Evolutionary conservation across 2,888 invertebrate genomes (phyloP).

Genomic region (Eledona agricola): DNA sequence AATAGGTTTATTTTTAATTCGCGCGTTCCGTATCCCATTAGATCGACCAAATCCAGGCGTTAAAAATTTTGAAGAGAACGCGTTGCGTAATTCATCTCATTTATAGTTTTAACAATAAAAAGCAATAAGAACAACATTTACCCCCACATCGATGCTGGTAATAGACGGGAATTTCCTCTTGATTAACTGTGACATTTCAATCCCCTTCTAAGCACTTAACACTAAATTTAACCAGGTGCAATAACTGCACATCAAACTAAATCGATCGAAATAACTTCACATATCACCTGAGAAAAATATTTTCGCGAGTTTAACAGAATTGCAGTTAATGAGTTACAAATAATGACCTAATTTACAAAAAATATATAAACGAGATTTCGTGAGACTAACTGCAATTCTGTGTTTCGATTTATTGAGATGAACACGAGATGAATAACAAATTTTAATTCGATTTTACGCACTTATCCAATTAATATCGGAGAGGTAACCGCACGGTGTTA

Average conservation of each 20-base stretch:
- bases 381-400: conserved; percentile 8
- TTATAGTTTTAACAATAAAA: conserved; percentile 6
- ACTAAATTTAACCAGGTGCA: conserved; percentile 24
- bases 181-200: conserved; percentile 54
- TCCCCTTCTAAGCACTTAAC: conserved; percentile 14
- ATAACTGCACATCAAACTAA: conserved; percentile 8
- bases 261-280: conserved; percentile 20
- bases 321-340: conserved; percentile 4
- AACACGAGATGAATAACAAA: neutral
- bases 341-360: conserved; percentile 11
- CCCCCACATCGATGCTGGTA: conserved; percentile 66
- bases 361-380: neutral
- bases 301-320: conserved; percentile 1
- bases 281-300: conserved; percentile 7
- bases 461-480: conserved; percentile 21
- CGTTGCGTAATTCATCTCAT: conserved; percentile 3
- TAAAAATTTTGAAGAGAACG: neutral
- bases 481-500: conserved; percentile 47
- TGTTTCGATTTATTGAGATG: neutral
- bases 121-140: conserved; percentile 39
- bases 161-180: conserved; percentile 66
- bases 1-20: conserved; percentile 19
- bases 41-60: conserved; percentile 6
- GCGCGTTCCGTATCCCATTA: conserved; percentile 5
- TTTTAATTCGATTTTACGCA: conserved; percentile 22